These are phyloP conservation scores for Melinopterus prodromus DNA, from an alignment of 2,888 invertebrate genomes.

Conservation along the genomic window DNA sequence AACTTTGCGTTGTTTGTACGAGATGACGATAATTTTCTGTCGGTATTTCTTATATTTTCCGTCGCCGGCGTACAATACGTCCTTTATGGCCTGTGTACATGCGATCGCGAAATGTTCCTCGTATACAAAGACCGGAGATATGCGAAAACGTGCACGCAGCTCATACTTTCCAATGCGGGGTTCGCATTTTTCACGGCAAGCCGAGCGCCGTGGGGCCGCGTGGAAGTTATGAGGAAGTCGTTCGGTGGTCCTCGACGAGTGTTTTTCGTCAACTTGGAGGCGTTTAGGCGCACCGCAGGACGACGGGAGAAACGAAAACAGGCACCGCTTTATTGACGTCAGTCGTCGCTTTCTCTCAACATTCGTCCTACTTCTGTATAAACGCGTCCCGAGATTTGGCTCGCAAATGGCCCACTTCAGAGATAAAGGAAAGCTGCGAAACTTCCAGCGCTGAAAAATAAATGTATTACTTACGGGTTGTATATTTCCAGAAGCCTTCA, in stretches of 20 bases:
- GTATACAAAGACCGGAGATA: background rate
- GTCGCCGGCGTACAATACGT: background rate
- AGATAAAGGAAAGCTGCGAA: background rate
- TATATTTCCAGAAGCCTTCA: background rate
- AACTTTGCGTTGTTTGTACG: background rate
- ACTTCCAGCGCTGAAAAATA: background rate
- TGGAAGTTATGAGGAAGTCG: background rate
- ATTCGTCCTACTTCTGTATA: background rate
- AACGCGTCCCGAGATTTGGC: background rate
- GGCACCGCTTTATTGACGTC: background rate
- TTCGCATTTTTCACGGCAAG: background rate
- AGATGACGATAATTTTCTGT: constrained; percentile 4
- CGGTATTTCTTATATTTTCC: constrained; percentile 4
- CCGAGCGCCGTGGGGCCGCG: background rate
- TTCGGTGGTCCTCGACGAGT: background rate
- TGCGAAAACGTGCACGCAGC: background rate
- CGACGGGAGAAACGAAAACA: background rate
- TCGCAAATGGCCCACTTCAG: background rate
- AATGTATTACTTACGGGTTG: background rate
- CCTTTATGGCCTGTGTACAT: background rate
- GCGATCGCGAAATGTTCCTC: background rate
- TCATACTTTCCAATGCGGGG: background rate
- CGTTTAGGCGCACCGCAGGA: background rate
- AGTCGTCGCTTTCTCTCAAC: background rate
- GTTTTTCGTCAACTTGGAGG: background rate